Conservation (phyloP, 2,113 vertebrate species). For the Poecile atricapillus region DNA sequence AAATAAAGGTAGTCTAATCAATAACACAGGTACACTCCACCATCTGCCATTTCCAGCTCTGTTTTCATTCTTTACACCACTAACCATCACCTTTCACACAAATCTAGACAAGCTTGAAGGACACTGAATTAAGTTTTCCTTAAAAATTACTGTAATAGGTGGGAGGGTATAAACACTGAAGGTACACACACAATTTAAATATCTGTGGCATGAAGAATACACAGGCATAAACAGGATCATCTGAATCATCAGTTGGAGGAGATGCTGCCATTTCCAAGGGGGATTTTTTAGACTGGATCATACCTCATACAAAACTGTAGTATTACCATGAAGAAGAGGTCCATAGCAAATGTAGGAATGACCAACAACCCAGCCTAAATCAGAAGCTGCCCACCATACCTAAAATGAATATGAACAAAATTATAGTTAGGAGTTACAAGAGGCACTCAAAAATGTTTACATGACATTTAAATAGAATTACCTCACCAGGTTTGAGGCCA, state of each 20-base stretch:
- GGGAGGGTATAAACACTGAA: background rate
- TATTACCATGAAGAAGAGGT: conserved; percentile 92
- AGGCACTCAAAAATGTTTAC: background rate
- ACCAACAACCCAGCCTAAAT: conserved; percentile 97
- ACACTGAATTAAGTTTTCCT: background rate
- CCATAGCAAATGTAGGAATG: conserved; percentile 98
- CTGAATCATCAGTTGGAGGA: background rate
- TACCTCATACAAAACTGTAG: conserved; percentile 94
- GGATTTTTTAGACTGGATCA: background rate
- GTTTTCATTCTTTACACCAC: fast-evolving
- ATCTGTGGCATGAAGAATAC: background rate
- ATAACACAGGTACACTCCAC: background rate
- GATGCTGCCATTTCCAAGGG: background rate
- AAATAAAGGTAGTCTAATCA: background rate
- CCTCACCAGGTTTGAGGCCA: conserved; percentile 90
- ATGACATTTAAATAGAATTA: conserved; percentile 65
- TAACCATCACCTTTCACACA: background rate
- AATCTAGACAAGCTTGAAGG: background rate
- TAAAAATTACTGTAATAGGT: background rate
- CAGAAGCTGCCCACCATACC: conserved; percentile 99
- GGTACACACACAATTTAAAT: background rate
- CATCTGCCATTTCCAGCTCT: background rate
- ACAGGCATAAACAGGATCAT: background rate
- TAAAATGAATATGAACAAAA: conserved; percentile 57
- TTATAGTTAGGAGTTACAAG: background rate